A percentile compares a stretch with the other conserved stretches of the same genome.
Evolutionary conservation across 2,797 vertebrate genomes (phyloP).

Genomic region (Anguilla marmorata): DNA sequence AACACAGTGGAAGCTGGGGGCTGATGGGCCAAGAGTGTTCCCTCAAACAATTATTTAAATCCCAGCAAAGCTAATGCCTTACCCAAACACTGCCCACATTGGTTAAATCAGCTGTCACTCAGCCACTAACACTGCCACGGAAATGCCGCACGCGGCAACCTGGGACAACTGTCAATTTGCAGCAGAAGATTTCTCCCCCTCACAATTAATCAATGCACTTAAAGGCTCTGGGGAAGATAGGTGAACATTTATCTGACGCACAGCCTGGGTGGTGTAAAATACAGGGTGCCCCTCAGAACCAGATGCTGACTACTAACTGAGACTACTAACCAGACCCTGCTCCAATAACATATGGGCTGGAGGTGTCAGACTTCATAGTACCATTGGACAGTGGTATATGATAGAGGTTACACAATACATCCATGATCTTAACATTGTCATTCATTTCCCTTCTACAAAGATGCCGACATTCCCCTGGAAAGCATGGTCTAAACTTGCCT

Average conservation of each 20-base stretch:
- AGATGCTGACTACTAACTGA: background rate
- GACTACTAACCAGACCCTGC: background rate
- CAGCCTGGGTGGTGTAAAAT: background rate
- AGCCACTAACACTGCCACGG: conserved; percentile 20
- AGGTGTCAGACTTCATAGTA: background rate
- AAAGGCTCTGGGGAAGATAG: conserved; percentile 40
- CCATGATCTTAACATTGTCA: background rate
- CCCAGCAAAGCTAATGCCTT: conserved; percentile 31
- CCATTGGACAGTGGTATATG: background rate
- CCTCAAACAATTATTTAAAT: conserved; percentile 42
- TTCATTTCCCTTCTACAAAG: background rate
- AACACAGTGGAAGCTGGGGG: conserved; percentile 45
- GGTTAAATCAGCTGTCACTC: conserved; percentile 37
- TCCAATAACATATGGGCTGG: background rate
- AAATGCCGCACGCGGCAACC: background rate
- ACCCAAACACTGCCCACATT: conserved; percentile 30
- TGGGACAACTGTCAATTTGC: conserved; percentile 51
- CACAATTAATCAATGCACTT: conserved; percentile 55
- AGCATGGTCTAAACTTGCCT: background rate
- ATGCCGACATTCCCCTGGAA: background rate
- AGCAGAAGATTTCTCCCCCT: conserved; percentile 44
- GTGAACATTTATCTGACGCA: conserved; percentile 53
- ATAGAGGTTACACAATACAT: background rate
- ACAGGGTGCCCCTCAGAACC: background rate
- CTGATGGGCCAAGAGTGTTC: conserved; percentile 42